Evolutionary conservation across 1,140 invertebrate genomes (phyloP).

Genomic region (Lutraria rhynchaena): DNA sequence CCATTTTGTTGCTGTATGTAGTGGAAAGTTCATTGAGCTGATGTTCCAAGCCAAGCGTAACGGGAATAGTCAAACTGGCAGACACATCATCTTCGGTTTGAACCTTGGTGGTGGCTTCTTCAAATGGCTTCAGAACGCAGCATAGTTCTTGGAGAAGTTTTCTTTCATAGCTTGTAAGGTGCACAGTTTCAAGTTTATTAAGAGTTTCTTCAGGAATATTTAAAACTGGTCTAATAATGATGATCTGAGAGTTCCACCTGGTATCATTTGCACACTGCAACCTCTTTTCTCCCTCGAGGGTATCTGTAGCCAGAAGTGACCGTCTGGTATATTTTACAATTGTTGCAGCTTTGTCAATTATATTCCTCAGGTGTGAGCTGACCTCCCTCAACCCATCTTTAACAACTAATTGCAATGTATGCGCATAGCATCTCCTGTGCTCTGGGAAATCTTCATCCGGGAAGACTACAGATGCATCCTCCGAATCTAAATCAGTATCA

Average conservation of each 20-base stretch:
- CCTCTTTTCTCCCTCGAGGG: slow-evolving; percentile 17
- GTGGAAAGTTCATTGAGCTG: no score
- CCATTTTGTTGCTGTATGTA: no score
- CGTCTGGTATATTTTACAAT: slow-evolving; percentile 20
- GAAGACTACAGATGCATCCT: not conserved
- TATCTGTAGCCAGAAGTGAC: slow-evolving; percentile 13
- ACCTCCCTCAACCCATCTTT: slow-evolving; percentile 11
- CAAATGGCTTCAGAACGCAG: slow-evolving; percentile 44
- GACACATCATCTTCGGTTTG: slow-evolving; percentile 30
- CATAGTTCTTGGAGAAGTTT: slow-evolving; percentile 8
- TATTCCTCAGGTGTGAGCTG: not conserved
- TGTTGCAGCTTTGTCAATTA: slow-evolving; percentile 3
- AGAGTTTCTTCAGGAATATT: not conserved
- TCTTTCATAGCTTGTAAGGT: not conserved
- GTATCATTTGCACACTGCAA: slow-evolving; percentile 19
- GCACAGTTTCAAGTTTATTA: not conserved
- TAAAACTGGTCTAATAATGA: slow-evolving; percentile 18
- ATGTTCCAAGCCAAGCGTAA: slow-evolving; percentile 22
- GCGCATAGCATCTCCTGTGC: not conserved
- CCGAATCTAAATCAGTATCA: not conserved
- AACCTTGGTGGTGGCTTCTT: slow-evolving; percentile 34
- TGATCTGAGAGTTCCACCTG: slow-evolving; percentile 25
- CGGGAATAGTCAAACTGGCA: slow-evolving; percentile 38
- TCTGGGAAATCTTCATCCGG: not conserved
- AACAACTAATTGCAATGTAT: slow-evolving; percentile 10